A percentile compares a stretch with the other conserved stretches of the same genome.
Evolutionary conservation across 2,113 vertebrate species (phyloP).

Genomic region (Speoplatyrhinus poulsoni): DNA sequence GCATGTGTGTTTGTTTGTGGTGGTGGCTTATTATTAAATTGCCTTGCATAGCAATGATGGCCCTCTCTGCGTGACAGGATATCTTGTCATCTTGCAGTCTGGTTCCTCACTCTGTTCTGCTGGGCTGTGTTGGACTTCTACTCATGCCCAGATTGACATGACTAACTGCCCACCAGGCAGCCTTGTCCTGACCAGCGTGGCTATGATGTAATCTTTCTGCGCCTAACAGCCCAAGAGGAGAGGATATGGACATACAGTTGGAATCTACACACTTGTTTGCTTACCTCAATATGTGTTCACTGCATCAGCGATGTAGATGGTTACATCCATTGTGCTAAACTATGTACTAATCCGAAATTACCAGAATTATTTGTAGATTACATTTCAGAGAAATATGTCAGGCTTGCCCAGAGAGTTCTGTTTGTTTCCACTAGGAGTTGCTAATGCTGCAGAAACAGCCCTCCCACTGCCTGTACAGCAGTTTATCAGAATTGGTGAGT

Average conservation of each 20-base stretch:
- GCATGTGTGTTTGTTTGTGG: neutral
- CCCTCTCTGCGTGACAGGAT: slow-evolving; percentile 29
- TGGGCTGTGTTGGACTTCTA: slow-evolving; percentile 21
- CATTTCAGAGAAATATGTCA: too few species aligned
- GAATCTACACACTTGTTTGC: slow-evolving; percentile 2
- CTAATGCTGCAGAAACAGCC: too few species aligned
- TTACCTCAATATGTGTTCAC: slow-evolving; percentile 1
- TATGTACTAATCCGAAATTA: too few species aligned
- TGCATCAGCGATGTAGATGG: neutral
- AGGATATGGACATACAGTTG: slow-evolving; percentile 13
- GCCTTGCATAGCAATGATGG: slow-evolving; percentile 34
- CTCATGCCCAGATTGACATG: slow-evolving; percentile 48
- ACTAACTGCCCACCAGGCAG: slow-evolving; percentile 47
- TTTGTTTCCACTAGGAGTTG: too few species aligned
- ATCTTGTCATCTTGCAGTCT: slow-evolving; percentile 48
- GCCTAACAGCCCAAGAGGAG: slow-evolving; percentile 23
- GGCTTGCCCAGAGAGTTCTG: too few species aligned
- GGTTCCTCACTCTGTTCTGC: slow-evolving; percentile 34
- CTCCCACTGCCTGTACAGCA: too few species aligned
- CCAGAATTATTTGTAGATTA: too few species aligned
- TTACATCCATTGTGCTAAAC: too few species aligned
- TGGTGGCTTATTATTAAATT: slow-evolving; percentile 25
- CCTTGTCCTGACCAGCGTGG: slow-evolving; percentile 32
- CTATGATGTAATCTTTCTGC: slow-evolving; percentile 28
- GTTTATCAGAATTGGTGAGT: too few species aligned